phyloP scores from a whole-genome alignment of 2,113 vertebrate species.

The Syrmaticus mikado region DNA sequence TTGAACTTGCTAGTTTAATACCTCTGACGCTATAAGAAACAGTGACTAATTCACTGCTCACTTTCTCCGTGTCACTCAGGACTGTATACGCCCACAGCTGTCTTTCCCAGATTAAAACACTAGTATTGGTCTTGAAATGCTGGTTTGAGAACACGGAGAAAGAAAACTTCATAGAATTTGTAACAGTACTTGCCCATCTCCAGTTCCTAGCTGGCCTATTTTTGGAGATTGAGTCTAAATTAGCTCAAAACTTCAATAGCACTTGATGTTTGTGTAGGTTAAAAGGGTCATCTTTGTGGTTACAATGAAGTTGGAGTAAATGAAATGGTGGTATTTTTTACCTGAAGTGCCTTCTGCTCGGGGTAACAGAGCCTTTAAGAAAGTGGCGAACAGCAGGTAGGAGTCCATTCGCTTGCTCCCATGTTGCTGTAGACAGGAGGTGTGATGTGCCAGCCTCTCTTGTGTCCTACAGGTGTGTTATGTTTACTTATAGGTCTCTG shows the following conservation, averaged over 20 bases:
- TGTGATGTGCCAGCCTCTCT: not conserved
- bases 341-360: not conserved
- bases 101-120: not conserved
- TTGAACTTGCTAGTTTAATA: not conserved
- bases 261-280: not conserved
- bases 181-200: not conserved
- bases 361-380: not conserved
- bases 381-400: not conserved
- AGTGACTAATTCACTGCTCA: not conserved
- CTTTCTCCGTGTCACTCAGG: not conserved
- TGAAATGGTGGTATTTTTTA: not conserved
- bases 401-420: not conserved
- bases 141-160: not conserved
- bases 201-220: not conserved
- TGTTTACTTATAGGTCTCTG: not conserved
- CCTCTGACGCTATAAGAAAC: not conserved
- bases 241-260: not conserved
- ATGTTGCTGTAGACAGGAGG: not conserved
- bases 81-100: not conserved
- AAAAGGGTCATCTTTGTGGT: not conserved
- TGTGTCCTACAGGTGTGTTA: not conserved
- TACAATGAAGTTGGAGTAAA: not conserved
- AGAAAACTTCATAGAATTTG: not conserved
- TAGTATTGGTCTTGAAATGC: not conserved
- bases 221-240: not conserved